Conservation (phyloP, 2,113 vertebrate species). For the Burhinus bistriatus region DNA sequence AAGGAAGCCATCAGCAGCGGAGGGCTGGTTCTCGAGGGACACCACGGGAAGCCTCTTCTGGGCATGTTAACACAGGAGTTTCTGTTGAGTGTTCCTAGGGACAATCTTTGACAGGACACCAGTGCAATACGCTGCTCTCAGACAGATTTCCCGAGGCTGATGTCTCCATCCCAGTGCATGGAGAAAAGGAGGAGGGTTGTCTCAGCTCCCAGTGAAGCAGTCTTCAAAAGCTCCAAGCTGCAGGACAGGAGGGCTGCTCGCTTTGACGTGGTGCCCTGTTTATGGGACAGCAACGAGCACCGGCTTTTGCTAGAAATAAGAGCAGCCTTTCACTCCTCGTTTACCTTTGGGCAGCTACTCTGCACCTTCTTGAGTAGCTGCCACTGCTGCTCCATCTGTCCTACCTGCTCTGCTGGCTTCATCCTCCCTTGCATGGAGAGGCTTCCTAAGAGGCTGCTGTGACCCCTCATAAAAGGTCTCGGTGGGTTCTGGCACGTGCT, state of each 20-base stretch:
- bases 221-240: neutral
- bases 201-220: neutral
- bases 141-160: rapidly evolving
- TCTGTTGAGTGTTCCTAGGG: neutral
- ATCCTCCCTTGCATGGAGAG: too few relatives aligned
- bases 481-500: rapidly evolving
- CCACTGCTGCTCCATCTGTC: neutral
- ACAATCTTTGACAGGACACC: neutral
- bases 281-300: neutral
- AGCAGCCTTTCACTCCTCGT: neutral
- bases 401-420: neutral
- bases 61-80: neutral
- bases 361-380: neutral
- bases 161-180: rapidly evolving
- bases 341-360: neutral
- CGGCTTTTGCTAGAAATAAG: neutral
- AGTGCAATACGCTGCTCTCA: neutral
- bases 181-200: neutral
- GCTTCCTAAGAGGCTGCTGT: neutral
- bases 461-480: neutral
- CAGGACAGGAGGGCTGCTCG: neutral
- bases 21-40: rapidly evolving
- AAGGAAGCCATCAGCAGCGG: neutral
- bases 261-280: neutral
- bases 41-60: neutral